phyloP scores from a whole-genome alignment of 2,888 invertebrate genomes.

The Auanema sp. region DNA sequence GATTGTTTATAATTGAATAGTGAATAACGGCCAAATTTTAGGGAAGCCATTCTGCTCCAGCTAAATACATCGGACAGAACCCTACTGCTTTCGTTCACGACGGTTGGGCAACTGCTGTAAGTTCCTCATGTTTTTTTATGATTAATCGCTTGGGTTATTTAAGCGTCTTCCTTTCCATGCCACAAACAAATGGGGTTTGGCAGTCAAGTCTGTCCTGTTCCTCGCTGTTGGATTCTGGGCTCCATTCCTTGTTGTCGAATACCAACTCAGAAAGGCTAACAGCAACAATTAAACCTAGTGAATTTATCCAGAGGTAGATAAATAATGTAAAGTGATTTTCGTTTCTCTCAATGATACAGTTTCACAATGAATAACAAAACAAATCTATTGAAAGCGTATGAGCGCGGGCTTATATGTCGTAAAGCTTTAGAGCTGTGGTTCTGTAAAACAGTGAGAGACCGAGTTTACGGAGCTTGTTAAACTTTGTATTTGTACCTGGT shows the following conservation, averaged over 20 bases:
- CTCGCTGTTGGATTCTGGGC: constrained; percentile 56
- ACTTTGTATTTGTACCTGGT: no score
- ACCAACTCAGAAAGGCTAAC: constrained; percentile 60
- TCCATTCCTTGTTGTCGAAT: constrained; percentile 54
- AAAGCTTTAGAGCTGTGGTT: no score
- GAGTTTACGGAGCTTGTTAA: no score
- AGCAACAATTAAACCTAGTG: constrained; percentile 20
- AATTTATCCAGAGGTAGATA: constrained; percentile 7
- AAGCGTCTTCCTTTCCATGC: constrained; percentile 56
- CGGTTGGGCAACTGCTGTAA: constrained; percentile 59
- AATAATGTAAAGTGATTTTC: not conserved
- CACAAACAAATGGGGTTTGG: constrained; percentile 52
- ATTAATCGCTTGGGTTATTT: constrained; percentile 13
- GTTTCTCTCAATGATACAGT: not conserved
- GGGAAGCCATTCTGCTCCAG: constrained; percentile 37
- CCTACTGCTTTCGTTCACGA: constrained; percentile 54
- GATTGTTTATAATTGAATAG: not conserved
- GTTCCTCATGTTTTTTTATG: constrained; percentile 25
- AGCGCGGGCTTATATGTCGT: no score
- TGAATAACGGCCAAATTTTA: constrained; percentile 21
- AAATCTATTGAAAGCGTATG: no score
- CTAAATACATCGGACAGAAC: constrained; percentile 46
- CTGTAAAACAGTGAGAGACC: no score
- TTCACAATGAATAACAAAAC: no score
- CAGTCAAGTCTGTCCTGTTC: constrained; percentile 48